phyloP scores from a whole-genome alignment of 2,113 vertebrate species.

The Seriola quinqueradiata region DNA sequence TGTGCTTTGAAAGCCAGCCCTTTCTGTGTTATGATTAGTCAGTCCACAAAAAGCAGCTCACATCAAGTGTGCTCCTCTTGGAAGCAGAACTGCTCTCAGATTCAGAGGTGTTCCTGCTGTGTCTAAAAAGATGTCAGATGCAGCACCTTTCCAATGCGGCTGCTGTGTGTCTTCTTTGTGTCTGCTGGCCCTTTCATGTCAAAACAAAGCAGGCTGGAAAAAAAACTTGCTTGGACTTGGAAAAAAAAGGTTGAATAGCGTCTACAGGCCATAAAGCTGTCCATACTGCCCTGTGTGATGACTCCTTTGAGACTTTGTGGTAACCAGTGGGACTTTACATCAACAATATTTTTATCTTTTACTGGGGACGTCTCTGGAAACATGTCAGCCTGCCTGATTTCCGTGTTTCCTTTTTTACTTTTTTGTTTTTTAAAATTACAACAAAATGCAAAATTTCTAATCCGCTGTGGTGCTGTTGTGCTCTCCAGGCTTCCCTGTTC shows the following conservation, averaged over 20 bases:
- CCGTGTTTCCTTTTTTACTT: background rate
- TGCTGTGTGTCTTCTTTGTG: slow-evolving; percentile 50
- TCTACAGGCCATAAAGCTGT: slow-evolving; percentile 44
- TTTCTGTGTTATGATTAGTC: slow-evolving; percentile 25
- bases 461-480: slow-evolving; percentile 17
- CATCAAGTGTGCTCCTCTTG: slow-evolving; percentile 18
- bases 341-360: slow-evolving; percentile 39
- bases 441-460: slow-evolving; percentile 17
- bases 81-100: slow-evolving; percentile 36
- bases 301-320: slow-evolving; percentile 37
- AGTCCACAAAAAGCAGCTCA: slow-evolving; percentile 27
- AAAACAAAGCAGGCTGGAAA: slow-evolving; percentile 30
- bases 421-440: slow-evolving; percentile 34
- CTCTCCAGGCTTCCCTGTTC: slow-evolving; percentile 54
- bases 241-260: slow-evolving; percentile 23
- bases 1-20: slow-evolving; percentile 12
- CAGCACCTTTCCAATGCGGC: slow-evolving; percentile 32
- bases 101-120: slow-evolving; percentile 59
- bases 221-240: slow-evolving; percentile 27
- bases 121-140: slow-evolving; percentile 53
- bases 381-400: background rate
- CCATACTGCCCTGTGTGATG: slow-evolving; percentile 18
- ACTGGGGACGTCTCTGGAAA: slow-evolving; percentile 3
- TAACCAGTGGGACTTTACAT: slow-evolving; percentile 37
- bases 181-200: slow-evolving; percentile 63